These are phyloP conservation scores for Pherbina coryleti DNA, from an alignment of 2,888 invertebrate species.

Conservation along the genomic window DNA sequence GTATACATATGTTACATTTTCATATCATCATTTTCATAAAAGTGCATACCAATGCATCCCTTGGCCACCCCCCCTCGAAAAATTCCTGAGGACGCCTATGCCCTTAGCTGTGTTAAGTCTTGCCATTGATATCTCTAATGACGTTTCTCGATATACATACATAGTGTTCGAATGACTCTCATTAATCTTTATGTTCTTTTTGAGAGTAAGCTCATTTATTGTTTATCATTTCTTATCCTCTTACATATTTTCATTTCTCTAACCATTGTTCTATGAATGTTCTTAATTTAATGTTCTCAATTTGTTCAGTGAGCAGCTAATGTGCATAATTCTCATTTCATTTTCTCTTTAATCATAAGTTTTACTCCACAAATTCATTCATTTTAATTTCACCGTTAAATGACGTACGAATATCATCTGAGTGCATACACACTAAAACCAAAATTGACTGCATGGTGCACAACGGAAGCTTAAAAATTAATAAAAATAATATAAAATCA, in stretches of 20 bases:
- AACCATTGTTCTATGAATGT: not conserved
- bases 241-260: not conserved
- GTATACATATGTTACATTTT: no score
- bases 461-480: not conserved
- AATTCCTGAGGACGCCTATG: no score
- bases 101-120: no score
- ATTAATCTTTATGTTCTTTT: not conserved
- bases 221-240: not conserved
- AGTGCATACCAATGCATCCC: no score
- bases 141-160: no score
- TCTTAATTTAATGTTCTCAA: no score
- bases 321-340: not conserved
- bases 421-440: not conserved
- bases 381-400: slow-evolving; percentile 5
- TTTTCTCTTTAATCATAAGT: not conserved
- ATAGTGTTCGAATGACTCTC: no score
- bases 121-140: no score
- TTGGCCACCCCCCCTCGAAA: no score
- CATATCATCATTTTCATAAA: no score
- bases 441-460: not conserved
- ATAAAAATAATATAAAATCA: no score
- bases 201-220: not conserved
- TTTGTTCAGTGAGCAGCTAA: not conserved
- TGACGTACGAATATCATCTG: slow-evolving; percentile 7
- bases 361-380: not conserved